Conservation (phyloP, 2,888 invertebrate genomes). For the Hofmannophila pseudospretella region DNA sequence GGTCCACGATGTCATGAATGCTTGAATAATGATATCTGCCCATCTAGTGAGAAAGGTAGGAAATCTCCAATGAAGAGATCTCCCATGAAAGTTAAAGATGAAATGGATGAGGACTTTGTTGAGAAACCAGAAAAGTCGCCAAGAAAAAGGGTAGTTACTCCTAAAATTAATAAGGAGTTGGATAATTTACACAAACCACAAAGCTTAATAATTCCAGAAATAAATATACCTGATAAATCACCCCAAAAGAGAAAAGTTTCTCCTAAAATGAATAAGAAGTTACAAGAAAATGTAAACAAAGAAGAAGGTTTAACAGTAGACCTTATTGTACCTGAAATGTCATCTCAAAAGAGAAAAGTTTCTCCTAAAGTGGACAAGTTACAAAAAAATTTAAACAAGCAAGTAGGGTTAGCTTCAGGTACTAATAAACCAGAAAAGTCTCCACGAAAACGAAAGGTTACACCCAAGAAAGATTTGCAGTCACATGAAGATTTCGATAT, state of each 20-base stretch:
- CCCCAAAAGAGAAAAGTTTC: neutral
- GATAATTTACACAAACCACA: too few relatives aligned
- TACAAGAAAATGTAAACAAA: slow-evolving; percentile 2
- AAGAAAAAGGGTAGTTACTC: neutral
- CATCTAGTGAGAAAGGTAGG: slow-evolving; percentile 72
- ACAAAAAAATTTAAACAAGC: slow-evolving; percentile 6
- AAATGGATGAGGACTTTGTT: slow-evolving; percentile 19
- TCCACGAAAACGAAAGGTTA: slow-evolving; percentile 14
- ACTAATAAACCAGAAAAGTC: slow-evolving; percentile 1
- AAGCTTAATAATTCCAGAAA: neutral
- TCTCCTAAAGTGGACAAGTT: slow-evolving; percentile 3
- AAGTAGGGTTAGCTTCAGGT: neutral
- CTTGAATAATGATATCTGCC: slow-evolving; percentile 89
- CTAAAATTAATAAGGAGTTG: slow-evolving; percentile 7
- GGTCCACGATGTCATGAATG: slow-evolving; percentile 91
- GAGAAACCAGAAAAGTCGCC: slow-evolving; percentile 9
- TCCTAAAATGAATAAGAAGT: slow-evolving; percentile 3
- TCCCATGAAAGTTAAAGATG: slow-evolving; percentile 31
- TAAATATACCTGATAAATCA: neutral
- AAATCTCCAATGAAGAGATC: slow-evolving; percentile 55
- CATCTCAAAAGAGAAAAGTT: too few relatives aligned
- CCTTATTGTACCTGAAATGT: too few relatives aligned
- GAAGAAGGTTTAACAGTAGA: too few relatives aligned
- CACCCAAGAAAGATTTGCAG: slow-evolving; percentile 12
- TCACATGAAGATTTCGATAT: slow-evolving; percentile 12